Conservation (phyloP, 2,797 vertebrate species). For the Periophthalmus magnuspinnatus region DNA sequence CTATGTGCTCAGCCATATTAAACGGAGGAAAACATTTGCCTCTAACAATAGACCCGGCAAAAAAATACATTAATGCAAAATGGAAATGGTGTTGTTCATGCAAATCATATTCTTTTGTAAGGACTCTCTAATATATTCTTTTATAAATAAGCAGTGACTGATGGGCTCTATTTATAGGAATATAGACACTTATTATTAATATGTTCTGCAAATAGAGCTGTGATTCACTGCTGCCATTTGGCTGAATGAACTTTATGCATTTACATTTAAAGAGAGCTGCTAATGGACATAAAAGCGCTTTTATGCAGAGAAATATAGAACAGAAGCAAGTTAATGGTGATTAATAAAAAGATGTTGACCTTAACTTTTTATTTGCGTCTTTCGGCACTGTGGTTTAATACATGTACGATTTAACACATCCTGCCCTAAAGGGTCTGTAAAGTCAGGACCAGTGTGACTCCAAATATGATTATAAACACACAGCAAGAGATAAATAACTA, state of each 20-base stretch:
- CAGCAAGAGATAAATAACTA: too few relatives aligned
- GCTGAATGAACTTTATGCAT: slow-evolving; percentile 1
- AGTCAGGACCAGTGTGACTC: not conserved
- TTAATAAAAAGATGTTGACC: not conserved
- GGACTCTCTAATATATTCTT: not conserved
- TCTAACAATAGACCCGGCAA: slow-evolving; percentile 18
- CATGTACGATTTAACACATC: not conserved
- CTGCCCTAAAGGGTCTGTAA: not conserved
- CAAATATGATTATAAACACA: too few relatives aligned
- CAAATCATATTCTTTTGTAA: not conserved
- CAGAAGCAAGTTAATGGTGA: not conserved
- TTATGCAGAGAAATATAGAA: not conserved
- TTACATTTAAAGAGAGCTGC: not conserved
- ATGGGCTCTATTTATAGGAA: not conserved
- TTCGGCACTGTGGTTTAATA: not conserved
- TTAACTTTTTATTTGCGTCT: slow-evolving; percentile 16
- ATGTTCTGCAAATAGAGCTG: not conserved
- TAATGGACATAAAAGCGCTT: not conserved
- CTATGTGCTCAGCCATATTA: not conserved
- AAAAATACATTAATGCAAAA: slow-evolving; percentile 12
- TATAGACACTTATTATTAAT: slow-evolving; percentile 1
- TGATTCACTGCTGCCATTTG: slow-evolving; percentile 4
- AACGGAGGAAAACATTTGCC: slow-evolving; percentile 4
- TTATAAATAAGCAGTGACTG: not conserved
- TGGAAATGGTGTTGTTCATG: slow-evolving; percentile 16